Conservation (phyloP, 2,113 vertebrate species). For the Speoplatyrhinus poulsoni region DNA sequence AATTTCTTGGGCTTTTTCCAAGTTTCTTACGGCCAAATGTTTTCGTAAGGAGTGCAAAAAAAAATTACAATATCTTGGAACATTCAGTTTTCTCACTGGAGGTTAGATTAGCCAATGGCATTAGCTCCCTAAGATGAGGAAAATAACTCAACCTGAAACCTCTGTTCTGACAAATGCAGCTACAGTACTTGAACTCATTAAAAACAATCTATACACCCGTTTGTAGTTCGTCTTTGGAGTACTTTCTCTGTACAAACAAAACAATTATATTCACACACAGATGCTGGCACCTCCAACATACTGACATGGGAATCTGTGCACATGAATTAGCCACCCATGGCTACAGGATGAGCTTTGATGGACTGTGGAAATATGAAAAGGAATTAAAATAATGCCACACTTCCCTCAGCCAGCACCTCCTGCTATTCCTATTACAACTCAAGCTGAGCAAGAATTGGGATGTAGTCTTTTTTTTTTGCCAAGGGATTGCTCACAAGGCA, state of each 20-base stretch:
- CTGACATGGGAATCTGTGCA: too few relatives aligned
- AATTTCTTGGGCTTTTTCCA: slow-evolving; percentile 5
- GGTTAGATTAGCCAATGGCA: background rate
- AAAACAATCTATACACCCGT: slow-evolving; percentile 53
- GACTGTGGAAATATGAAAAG: too few relatives aligned
- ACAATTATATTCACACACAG: slow-evolving; percentile 18
- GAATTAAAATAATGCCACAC: too few relatives aligned
- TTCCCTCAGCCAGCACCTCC: background rate
- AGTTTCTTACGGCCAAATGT: slow-evolving; percentile 13
- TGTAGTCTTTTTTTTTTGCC: too few relatives aligned
- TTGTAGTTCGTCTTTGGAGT: slow-evolving; percentile 64
- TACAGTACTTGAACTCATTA: slow-evolving; percentile 19
- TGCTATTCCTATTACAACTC: too few relatives aligned
- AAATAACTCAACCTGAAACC: slow-evolving; percentile 11
- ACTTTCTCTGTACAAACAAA: slow-evolving; percentile 54
- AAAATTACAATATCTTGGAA: slow-evolving; percentile 6
- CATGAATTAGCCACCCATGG: too few relatives aligned
- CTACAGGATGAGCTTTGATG: too few relatives aligned
- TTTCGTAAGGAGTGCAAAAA: slow-evolving; percentile 9
- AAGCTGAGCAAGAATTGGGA: too few relatives aligned
- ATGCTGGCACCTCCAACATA: too few relatives aligned
- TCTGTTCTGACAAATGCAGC: slow-evolving; percentile 27
- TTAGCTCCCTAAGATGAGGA: background rate
- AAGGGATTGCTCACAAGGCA: too few relatives aligned
- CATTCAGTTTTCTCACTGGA: slow-evolving; percentile 14